A percentile compares a stretch with the other conserved stretches of the same genome.
Evolutionary conservation across 1,140 invertebrate genomes (phyloP).

Genomic region (Temnothorax curvispinosus): DNA sequence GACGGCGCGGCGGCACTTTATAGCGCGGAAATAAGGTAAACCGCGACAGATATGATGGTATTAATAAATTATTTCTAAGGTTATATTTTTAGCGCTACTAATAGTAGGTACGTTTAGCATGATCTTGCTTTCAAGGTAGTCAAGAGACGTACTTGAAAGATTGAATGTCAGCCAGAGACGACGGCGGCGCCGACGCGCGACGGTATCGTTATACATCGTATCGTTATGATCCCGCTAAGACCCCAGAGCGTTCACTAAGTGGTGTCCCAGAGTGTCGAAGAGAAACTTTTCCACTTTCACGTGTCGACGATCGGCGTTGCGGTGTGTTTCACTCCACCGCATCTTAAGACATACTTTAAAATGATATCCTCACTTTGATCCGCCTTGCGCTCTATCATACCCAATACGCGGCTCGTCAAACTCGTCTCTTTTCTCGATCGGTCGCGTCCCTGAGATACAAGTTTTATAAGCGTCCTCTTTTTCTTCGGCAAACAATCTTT

Average conservation of each 20-base stretch:
- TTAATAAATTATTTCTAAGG: not conserved
- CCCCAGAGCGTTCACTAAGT: too few species aligned
- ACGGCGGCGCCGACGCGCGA: not conserved
- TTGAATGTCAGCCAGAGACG: not conserved
- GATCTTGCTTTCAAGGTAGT: not conserved
- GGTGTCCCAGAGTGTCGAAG: not conserved
- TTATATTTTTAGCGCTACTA: not conserved
- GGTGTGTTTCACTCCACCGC: slow-evolving; percentile 61
- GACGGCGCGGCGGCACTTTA: not conserved
- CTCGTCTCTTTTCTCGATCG: slow-evolving; percentile 44
- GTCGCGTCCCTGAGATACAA: slow-evolving; percentile 19
- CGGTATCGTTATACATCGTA: slow-evolving; percentile 30
- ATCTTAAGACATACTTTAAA: slow-evolving; percentile 67
- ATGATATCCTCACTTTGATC: slow-evolving; percentile 71
- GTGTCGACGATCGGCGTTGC: slow-evolving; percentile 4
- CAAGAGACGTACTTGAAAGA: not conserved
- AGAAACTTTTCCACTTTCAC: slow-evolving; percentile 68
- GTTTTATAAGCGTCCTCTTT: slow-evolving; percentile 59
- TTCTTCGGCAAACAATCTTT: slow-evolving; percentile 65
- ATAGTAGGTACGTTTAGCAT: not conserved
- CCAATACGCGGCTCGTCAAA: slow-evolving; percentile 10
- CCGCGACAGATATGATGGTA: not conserved
- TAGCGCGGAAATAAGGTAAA: not conserved
- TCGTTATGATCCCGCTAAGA: slow-evolving; percentile 38
- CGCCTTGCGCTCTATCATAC: slow-evolving; percentile 59